Evolutionary conservation across 2,888 invertebrate genomes (phyloP).

Genomic region (Yponomeuta malinellus): DNA sequence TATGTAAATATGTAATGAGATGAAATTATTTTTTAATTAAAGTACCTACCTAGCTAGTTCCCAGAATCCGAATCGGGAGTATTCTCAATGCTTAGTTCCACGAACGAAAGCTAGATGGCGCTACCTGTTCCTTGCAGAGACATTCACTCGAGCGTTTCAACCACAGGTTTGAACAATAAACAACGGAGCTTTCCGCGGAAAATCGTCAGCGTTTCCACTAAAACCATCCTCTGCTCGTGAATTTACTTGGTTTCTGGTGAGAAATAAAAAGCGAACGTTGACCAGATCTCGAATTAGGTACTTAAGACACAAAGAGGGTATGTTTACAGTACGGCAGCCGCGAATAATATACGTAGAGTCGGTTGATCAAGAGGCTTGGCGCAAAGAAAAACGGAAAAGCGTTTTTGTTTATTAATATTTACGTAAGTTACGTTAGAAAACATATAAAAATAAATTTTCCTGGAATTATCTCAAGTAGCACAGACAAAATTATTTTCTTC

Average conservation of each 20-base stretch:
- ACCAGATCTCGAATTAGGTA: conserved; percentile 65
- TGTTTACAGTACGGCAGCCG: conserved; percentile 63
- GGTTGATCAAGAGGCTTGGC: conserved; percentile 40
- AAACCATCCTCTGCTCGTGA: neutral
- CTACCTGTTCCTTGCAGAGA: neutral
- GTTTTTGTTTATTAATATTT: neutral
- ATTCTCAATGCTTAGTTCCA: conserved; percentile 4
- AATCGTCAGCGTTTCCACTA: neutral
- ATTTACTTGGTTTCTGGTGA: neutral
- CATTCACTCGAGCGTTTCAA: neutral
- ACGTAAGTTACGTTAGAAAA: too few relatives aligned
- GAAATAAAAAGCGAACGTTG: conserved; percentile 68
- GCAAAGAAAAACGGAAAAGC: conserved; percentile 24
- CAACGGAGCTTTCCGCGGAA: neutral
- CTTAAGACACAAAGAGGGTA: conserved; percentile 72
- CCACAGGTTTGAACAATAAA: neutral
- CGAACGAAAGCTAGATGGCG: conserved; percentile 11
- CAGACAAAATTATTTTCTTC: too few relatives aligned
- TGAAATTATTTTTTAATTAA: too few relatives aligned
- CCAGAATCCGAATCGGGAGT: neutral
- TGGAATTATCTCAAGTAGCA: too few relatives aligned
- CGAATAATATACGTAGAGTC: conserved; percentile 58
- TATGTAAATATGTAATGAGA: too few relatives aligned
- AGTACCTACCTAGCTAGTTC: too few relatives aligned
- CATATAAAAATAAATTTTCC: too few relatives aligned